Evolutionary conservation across 2,113 vertebrate genomes (phyloP), one percentile per base, ranked within the genome.

Genomic region (Tursiops truncatus): DNA sequence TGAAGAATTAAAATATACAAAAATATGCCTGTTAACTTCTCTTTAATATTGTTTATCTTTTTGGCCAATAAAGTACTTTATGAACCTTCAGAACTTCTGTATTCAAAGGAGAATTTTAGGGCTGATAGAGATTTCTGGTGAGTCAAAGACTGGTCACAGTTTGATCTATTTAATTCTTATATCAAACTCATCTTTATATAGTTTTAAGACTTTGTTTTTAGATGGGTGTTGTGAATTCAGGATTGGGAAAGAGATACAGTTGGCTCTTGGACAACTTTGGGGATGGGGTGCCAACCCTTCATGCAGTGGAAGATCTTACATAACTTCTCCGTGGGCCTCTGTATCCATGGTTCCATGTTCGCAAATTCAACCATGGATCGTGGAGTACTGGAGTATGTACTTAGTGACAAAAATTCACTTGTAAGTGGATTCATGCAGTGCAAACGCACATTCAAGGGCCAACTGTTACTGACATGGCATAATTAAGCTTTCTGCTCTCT

Each of bases 171-270:
- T 84, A 83, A 63, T 89, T 93, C 41, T 90, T 94, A 13, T 2
- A 77, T n/a, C 87, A 50, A 53, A 56, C 91, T 76, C 44, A 62
- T 38, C 41, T 81, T 63, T 58, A 21, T 33, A 62, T 81, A 47
- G 26, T 74, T 93, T 95, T 74, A 63, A 93, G 62, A 23, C 18
- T 87, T 87, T 91, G 28, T 82, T 77, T 94, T 62, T 80, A 92
- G 76, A 56, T 25, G 15, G 20, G 20, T 77, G 7, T 88, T 63
- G 8, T 80, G 17, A 63, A 31, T 58, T 26, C 38, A 74, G n/a
- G n/a, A 3, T 23, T 63, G 65, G 50, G 67, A 68, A 91, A 81
- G 68, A 92, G 90, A 76, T 33, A 62, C 60, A 62, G 60, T 11
- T 62, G 60, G 25, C 60, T 62, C 23, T 62, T 26, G 25, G 25